These are phyloP conservation scores for Helostoma temminkii DNA, from an alignment of 2,797 vertebrate genomes.

Conservation along the genomic window DNA sequence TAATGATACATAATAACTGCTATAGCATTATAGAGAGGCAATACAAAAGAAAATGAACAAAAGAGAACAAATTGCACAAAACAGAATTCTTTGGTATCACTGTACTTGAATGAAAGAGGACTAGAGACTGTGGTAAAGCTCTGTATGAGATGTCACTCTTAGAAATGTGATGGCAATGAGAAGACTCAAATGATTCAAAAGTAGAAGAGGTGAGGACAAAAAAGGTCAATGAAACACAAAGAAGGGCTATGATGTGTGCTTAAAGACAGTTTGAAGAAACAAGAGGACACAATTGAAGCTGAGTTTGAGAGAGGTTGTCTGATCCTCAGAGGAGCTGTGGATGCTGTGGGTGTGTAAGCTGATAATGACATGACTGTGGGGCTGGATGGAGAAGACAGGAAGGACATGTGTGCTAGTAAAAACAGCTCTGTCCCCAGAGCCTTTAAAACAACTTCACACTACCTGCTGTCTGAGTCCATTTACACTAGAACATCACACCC, in stretches of 20 bases:
- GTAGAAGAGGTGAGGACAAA: neutral
- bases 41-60: neutral
- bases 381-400: slow-evolving; percentile 20
- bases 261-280: slow-evolving; percentile 9
- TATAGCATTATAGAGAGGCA: neutral
- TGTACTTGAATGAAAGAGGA: too few relatives aligned
- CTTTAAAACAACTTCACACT: slow-evolving; percentile 35
- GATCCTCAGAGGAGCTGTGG: slow-evolving; percentile 17
- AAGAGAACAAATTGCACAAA: neutral
- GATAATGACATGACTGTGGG: slow-evolving; percentile 28
- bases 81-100: too few relatives aligned
- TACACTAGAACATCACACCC: slow-evolving; percentile 40
- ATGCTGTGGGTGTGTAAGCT: too few relatives aligned
- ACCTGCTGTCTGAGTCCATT: slow-evolving; percentile 42
- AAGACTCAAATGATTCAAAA: neutral
- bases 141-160: too few relatives aligned
- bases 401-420: too few relatives aligned
- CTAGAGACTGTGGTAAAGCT: too few relatives aligned
- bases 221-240: neutral
- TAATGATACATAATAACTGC: neutral
- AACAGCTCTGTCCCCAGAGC: slow-evolving; percentile 25
- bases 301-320: neutral
- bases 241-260: neutral
- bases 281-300: neutral
- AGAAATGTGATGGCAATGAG: neutral